These are phyloP conservation scores for Irena cyanogastra DNA, from an alignment of 2,113 vertebrate species.

Conservation along the genomic window DNA sequence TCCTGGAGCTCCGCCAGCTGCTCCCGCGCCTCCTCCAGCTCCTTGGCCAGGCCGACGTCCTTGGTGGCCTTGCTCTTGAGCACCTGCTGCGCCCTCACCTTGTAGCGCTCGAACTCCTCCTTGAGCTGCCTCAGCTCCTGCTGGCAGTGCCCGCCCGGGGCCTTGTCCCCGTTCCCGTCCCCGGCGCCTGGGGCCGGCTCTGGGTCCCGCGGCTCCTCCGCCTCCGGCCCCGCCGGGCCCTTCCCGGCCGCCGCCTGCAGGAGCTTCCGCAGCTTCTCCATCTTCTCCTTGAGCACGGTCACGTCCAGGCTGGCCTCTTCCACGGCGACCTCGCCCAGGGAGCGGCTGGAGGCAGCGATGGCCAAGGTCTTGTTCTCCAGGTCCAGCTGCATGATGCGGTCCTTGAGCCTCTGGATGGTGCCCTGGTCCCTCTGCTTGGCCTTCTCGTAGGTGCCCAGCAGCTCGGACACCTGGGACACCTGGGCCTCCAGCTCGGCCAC, in stretches of 20 bases:
- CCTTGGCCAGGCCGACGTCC: slow-evolving; percentile 79
- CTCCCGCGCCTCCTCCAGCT: slow-evolving; percentile 86
- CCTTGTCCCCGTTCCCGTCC: slow-evolving; percentile 70
- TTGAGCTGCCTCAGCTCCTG: slow-evolving; percentile 90
- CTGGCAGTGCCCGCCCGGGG: slow-evolving; percentile 73
- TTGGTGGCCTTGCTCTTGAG: slow-evolving; percentile 86
- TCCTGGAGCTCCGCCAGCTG: slow-evolving; percentile 88
- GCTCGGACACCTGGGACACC: slow-evolving; percentile 83
- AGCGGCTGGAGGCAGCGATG: slow-evolving; percentile 74
- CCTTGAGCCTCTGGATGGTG: slow-evolving; percentile 81
- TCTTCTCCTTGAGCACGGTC: slow-evolving; percentile 75
- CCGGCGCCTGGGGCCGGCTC: slow-evolving; percentile 46
- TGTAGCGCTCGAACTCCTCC: slow-evolving; percentile 95
- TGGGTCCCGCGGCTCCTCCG: slow-evolving; percentile 65
- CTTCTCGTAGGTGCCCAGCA: slow-evolving; percentile 86
- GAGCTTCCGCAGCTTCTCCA: slow-evolving; percentile 84
- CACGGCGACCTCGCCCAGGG: slow-evolving; percentile 31
- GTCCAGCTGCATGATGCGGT: slow-evolving; percentile 87
- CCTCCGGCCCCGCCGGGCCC: slow-evolving; percentile 71
- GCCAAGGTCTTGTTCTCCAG: slow-evolving; percentile 90
- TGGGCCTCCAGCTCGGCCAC: slow-evolving; percentile 84
- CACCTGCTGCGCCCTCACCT: slow-evolving; percentile 86
- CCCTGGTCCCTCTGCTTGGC: slow-evolving; percentile 84
- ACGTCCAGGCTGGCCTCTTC: slow-evolving; percentile 83
- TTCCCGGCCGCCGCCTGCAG: slow-evolving; percentile 74